Evolutionary conservation across 2,113 vertebrate genomes (phyloP).

Genomic region (Formicarius rufipectus): DNA sequence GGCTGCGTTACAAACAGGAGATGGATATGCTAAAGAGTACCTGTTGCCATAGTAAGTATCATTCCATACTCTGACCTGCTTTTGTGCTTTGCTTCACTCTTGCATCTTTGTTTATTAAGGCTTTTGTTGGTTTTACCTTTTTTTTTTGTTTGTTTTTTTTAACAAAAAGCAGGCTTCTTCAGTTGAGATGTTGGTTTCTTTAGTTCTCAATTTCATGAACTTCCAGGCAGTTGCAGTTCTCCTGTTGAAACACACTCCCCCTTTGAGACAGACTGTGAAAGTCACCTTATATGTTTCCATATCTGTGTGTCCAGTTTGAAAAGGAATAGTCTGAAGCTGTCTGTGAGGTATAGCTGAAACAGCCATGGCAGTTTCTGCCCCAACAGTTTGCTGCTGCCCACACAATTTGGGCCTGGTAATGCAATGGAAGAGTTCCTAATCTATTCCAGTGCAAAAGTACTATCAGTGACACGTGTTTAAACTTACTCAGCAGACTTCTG

Average conservation of each 20-base stretch:
- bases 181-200: slow-evolving; percentile 28
- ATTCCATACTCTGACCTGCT: slow-evolving; percentile 76
- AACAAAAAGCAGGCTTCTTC: background rate
- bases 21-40: slow-evolving; percentile 99
- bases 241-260: background rate
- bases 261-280: background rate
- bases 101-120: slow-evolving; percentile 65
- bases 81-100: slow-evolving; percentile 80
- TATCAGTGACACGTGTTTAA: background rate
- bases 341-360: background rate
- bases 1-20: slow-evolving; percentile 97
- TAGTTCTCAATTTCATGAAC: background rate
- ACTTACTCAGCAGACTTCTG: background rate
- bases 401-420: background rate
- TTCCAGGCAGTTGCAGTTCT: background rate
- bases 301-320: background rate
- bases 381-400: background rate
- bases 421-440: background rate
- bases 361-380: slow-evolving; percentile 1
- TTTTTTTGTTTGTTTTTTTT: background rate
- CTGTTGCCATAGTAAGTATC: slow-evolving; percentile 99
- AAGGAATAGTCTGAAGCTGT: slow-evolving; percentile 40
- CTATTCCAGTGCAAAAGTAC: background rate
- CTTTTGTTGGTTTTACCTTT: background rate
- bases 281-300: slow-evolving; percentile 34